These are phyloP conservation scores for Rhinoderma darwinii DNA, from an alignment of 2,113 vertebrate species.

Conservation along the genomic window DNA sequence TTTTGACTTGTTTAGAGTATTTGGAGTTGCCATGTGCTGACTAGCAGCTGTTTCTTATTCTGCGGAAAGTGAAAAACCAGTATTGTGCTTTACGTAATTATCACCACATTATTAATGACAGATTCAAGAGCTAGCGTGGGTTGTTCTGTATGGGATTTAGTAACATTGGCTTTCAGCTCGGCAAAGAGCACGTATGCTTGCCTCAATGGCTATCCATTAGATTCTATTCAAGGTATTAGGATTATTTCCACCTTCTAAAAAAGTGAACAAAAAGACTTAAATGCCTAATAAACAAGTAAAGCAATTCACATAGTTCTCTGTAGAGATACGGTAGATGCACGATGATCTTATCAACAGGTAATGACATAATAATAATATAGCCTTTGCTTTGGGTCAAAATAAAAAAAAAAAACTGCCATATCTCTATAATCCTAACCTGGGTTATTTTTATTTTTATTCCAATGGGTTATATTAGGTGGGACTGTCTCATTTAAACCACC, in stretches of 20 bases:
- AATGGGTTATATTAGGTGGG: too few relatives aligned
- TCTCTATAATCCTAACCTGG: too few relatives aligned
- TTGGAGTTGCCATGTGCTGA: slow-evolving; percentile 48
- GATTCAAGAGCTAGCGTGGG: slow-evolving; percentile 21
- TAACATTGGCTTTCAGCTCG: background rate
- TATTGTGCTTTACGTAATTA: slow-evolving; percentile 57
- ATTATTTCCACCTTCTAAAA: background rate
- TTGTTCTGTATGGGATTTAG: background rate
- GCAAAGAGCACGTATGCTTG: background rate
- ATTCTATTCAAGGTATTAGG: too few relatives aligned
- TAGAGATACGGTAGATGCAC: too few relatives aligned
- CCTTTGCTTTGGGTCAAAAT: too few relatives aligned
- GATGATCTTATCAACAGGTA: too few relatives aligned
- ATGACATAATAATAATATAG: too few relatives aligned
- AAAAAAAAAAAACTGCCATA: too few relatives aligned
- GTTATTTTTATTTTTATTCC: too few relatives aligned
- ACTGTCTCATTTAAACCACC: too few relatives aligned
- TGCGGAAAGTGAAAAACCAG: slow-evolving; percentile 34
- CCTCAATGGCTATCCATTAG: background rate
- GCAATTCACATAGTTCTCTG: too few relatives aligned
- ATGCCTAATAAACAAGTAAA: too few relatives aligned
- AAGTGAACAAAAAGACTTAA: background rate
- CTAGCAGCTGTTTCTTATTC: slow-evolving; percentile 56
- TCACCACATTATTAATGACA: slow-evolving; percentile 56
- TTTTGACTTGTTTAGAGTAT: slow-evolving; percentile 47